Percentiles rank a stretch among this genome's conserved stretches.
Evolutionary conservation across 92 coral and sea anemone genomes (phyloP).

Genomic region (Pocillopora meandrina): DNA sequence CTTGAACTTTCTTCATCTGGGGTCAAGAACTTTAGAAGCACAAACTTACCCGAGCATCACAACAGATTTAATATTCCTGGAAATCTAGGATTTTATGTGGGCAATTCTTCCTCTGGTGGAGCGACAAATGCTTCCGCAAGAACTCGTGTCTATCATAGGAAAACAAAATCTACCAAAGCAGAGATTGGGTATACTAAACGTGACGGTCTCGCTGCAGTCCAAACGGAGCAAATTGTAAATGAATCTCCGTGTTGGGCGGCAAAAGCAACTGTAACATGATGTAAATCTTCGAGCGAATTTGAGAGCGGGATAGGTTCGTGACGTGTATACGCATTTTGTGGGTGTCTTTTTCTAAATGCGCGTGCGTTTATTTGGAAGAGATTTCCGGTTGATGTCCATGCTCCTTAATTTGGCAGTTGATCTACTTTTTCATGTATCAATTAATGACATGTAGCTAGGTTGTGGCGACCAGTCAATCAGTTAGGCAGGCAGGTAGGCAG

Average conservation of each 20-base stretch:
- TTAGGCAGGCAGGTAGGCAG: too few relatives aligned
- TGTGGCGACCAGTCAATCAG: too few relatives aligned
- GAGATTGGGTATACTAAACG: neutral
- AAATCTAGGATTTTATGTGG: neutral
- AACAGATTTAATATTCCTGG: neutral
- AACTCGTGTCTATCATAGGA: slow-evolving; percentile 11
- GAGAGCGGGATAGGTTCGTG: slow-evolving; percentile 6
- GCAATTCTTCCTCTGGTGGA: neutral
- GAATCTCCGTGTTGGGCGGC: neutral
- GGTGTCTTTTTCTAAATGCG: too few relatives aligned
- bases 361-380: neutral
- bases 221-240: neutral
- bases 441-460: too few relatives aligned
- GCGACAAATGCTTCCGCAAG: slow-evolving; percentile 15
- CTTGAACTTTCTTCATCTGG: neutral
- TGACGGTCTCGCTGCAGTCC: neutral
- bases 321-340: neutral
- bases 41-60: neutral
- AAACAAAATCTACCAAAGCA: neutral
- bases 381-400: neutral
- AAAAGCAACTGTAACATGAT: neutral
- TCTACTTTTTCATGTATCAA: too few relatives aligned
- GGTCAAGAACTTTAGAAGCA: neutral
- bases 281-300: neutral
- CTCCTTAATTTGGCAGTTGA: neutral